phyloP scores from a whole-genome alignment of 2,113 vertebrate genomes.

The Ophiodon elongatus region DNA sequence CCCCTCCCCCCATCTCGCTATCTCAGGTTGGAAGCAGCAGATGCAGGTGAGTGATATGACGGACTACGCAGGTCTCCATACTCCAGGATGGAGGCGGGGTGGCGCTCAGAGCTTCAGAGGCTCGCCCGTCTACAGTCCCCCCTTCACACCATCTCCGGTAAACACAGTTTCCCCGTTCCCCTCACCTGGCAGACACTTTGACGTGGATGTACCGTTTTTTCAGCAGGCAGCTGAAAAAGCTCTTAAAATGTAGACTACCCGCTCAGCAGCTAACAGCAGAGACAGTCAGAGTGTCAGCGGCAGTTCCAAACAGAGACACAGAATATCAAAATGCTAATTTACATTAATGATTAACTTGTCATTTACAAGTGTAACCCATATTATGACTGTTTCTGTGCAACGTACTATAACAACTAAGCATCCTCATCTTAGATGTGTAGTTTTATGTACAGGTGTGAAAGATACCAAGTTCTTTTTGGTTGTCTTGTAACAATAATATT shows the following conservation, averaged over 20 bases:
- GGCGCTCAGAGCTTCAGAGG: slow-evolving; percentile 63
- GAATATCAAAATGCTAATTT: neutral
- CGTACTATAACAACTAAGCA: neutral
- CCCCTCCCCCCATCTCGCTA: neutral
- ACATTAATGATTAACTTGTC: neutral
- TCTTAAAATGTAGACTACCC: neutral
- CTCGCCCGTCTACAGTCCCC: slow-evolving; percentile 35
- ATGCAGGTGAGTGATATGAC: slow-evolving; percentile 84
- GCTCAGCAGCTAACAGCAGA: neutral
- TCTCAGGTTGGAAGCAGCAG: slow-evolving; percentile 77
- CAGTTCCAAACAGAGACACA: neutral
- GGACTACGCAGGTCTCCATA: slow-evolving; percentile 63
- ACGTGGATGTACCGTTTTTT: neutral
- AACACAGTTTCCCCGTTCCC: neutral
- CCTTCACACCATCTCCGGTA: slow-evolving; percentile 72
- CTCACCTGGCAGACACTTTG: neutral
- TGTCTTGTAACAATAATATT: neutral
- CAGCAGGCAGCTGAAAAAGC: neutral
- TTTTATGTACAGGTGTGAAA: neutral
- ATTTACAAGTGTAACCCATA: neutral
- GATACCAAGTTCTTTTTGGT: neutral
- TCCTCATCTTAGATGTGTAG: neutral
- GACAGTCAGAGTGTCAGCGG: neutral
- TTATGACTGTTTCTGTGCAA: neutral
- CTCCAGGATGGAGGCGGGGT: slow-evolving; percentile 73